Evolutionary conservation across 2,113 vertebrate genomes (phyloP).

Genomic region (Mirounga angustirostris): DNA sequence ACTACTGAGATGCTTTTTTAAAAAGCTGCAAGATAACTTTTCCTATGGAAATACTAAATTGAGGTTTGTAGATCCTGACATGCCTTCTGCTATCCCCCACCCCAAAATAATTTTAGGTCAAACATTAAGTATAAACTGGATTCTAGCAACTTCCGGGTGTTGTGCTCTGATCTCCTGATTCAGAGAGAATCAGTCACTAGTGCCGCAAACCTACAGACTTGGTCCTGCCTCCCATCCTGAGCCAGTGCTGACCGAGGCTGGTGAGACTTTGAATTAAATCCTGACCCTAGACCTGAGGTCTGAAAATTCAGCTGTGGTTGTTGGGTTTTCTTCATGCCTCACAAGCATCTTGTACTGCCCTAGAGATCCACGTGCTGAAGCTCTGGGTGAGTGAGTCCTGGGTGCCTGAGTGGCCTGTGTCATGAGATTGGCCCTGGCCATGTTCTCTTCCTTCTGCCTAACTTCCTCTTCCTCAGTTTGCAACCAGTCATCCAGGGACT

Average conservation of each 20-base stretch:
- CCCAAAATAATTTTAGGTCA: slow-evolving; percentile 24
- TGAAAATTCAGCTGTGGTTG: neutral
- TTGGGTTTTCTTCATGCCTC: neutral
- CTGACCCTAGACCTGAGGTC: neutral
- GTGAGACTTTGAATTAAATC: neutral
- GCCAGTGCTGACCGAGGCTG: neutral
- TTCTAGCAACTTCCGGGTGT: neutral
- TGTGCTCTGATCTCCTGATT: neutral
- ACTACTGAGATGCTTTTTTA: slow-evolving; percentile 38
- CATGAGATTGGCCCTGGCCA: neutral
- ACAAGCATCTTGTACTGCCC: neutral
- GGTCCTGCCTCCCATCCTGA: neutral
- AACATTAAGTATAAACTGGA: slow-evolving; percentile 54
- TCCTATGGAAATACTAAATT: slow-evolving; percentile 58
- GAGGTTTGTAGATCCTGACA: slow-evolving; percentile 10
- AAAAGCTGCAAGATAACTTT: slow-evolving; percentile 38
- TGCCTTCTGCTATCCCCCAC: neutral
- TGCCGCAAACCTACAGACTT: neutral
- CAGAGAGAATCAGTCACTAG: no score
- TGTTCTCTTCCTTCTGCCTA: neutral
- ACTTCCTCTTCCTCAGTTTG: neutral
- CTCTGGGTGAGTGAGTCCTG: neutral
- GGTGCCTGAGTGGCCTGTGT: neutral
- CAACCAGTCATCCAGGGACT: neutral
- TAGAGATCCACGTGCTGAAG: neutral